Base-by-base conservation (phyloP, 2,113 vertebrate species). In the Barnardius zonarius region DNA sequence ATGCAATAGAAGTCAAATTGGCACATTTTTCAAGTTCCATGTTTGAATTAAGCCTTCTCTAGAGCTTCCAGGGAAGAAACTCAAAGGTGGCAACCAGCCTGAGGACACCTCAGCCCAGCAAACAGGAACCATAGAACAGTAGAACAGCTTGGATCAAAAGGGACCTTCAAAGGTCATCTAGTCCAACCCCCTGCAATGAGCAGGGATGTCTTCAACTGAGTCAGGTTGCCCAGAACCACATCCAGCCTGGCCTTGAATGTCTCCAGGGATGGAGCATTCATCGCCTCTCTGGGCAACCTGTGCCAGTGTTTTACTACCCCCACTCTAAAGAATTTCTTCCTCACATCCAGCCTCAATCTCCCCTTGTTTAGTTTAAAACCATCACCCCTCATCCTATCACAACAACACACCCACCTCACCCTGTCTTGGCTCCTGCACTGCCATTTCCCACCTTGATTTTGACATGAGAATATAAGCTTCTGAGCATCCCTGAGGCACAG, bases 1-100 rank as follows among this genome's bases (percentile, higher is more conserved):
- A 96, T 90, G n/a, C 67, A 77, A 73, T 55, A 91, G 77, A 97
- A 97, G 86, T 88, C 7, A 52, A 75, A 92, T 10, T 48, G 72
- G 49, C 11, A 8, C 9, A 18, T 93, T 93, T 95, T 81, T 66
- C 52, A 95, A 92, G 44, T 33, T 96, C 51, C 69, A 8, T 57
- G 7, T 94, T 97, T 83, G 43, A 55, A 49, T 87, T 30, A n/a
- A 54, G 7, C 46, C 43, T 95, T 92, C 77, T 62, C 62, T 86
- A 80, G 75, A 83, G 16, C 54, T 86, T 39, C 57, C 84, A 30
- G 20, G 68, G 72, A 82, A 94, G 82, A 83, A 92, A 12, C 14
- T 72, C 35, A 70, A 67, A 89, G 64, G 27, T 92, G 55, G 69
- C 64, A 85, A 72, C 49, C 17, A 93, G n/a, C 39, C 67, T 67